Base-by-base conservation (phyloP, 1,140 invertebrate genomes). In the Magallana gigas region DNA sequence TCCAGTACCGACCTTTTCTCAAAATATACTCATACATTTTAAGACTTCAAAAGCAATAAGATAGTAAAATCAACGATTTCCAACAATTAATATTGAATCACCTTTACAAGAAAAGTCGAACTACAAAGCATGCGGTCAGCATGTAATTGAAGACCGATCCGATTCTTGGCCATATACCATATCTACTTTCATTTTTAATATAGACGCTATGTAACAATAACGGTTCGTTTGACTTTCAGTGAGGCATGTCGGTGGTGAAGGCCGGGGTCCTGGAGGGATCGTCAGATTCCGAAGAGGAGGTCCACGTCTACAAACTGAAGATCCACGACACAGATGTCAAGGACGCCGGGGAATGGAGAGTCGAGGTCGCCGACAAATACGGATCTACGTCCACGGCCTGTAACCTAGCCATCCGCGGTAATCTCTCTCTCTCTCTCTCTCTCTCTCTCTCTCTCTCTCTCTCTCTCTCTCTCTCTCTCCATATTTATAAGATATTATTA, bases 311-410 rank as follows among this genome's bases (percentile, higher is more conserved):
- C 18, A 76, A 82, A 18, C 85, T 87, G 4, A 76, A 80, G 8
- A 87, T 87, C 5, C 85, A 87, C 18, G 85, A 87, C 85, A 64
- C 85, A 16, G 81, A 48, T n/a, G 18, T 83, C 12, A 82, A 87
- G 23, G 85, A 87, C 60, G 85, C 85, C 12, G 85, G 85, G 7
- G 81, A 87, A 56, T 87, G 85, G 85, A 87, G 57, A 14, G 23
- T 81, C 12, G 85, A 87, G 57, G 85, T 87, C 59, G 80, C 80
- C 16, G 85, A 87, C 59, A 89, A 83, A 89, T 87, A 89, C 59
- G 88, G 88, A n/a, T 82, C 83, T 57, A 60, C 84, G 4, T 87
- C 88, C 11, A 87, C 88, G 14, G 64, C 86, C 5, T 87, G 88
- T 85, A 71, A 87, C 71, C 68, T 88, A 12, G 84, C 84, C 64